Evolutionary conservation across 2,888 invertebrate genomes (phyloP), one percentile per base, ranked within the genome.

Genomic region (Sinotaia quadrata): DNA sequence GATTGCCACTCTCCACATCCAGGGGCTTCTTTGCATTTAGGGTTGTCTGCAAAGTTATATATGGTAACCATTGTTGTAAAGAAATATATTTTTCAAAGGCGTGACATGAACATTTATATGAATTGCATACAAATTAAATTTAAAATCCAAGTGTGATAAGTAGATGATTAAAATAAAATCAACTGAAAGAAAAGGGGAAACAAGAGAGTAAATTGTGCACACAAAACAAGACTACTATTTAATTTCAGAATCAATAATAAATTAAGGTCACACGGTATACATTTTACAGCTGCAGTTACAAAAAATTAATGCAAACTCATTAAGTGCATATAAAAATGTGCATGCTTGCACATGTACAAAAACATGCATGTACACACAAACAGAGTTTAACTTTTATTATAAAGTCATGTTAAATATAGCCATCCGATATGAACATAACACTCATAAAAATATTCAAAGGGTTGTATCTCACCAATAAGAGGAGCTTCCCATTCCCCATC

Each of bases 401-500:
- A 41, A 2, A 18, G 41, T 18, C 15, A 41, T 41, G 41, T n/a
- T n/a, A n/a, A n/a, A n/a, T n/a, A n/a, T n/a, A n/a, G n/a, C n/a
- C n/a, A n/a, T n/a, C n/a, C n/a, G n/a, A n/a, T n/a, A 41, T 41
- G 8, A 41, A 18, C 41, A 41, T 12, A 18, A 12, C 8, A 18
- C 18, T 8, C 41, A 41, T 41, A 41, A 8, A 8, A 41, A 18
- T 41, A 18, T 12, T 41, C 18, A 41, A 18, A 8, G 18, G 41
- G 10, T 41, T 41, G n/a, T 33, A 31, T 79, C 86, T 81, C 75
- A 88, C 89, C 86, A 36, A 98, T 92, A 67, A 95, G 90, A 0
- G 98, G 96, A 4, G 98, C 93, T 88, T 98, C 98, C 98, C 98
- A 99, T 85, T 94, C 94, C 1, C 99, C 99, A 89, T 99, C 99